Evolutionary conservation across 1,140 invertebrate genomes (phyloP).

Genomic region (Drosophila athabasca): DNA sequence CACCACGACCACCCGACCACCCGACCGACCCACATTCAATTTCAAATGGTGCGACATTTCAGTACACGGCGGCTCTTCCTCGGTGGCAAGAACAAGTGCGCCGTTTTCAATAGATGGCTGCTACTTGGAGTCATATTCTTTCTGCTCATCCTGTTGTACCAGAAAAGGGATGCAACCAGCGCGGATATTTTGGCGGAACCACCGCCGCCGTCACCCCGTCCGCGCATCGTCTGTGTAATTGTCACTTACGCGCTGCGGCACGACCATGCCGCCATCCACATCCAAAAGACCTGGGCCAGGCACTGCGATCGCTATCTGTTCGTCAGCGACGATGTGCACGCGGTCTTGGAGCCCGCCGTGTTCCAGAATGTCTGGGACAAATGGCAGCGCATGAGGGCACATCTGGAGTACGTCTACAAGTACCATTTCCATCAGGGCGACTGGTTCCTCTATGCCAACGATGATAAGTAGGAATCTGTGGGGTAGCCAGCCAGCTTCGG

Average conservation of each 20-base stretch:
- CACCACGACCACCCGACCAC: conserved; percentile 4
- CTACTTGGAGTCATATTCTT: conserved; percentile 31
- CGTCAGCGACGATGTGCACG: conserved; percentile 57
- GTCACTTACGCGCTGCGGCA: conserved; percentile 44
- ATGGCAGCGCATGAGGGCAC: conserved; percentile 48
- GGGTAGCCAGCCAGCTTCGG: no score
- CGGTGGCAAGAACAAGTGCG: conserved; percentile 56
- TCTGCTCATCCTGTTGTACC: conserved; percentile 11
- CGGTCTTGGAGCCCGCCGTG: conserved; percentile 52
- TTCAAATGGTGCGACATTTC: conserved; percentile 32
- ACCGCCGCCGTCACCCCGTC: neutral
- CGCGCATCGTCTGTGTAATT: conserved; percentile 64
- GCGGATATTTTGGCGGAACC: no score
- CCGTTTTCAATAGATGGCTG: conserved; percentile 38
- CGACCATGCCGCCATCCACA: conserved; percentile 28
- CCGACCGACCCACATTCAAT: conserved; percentile 14
- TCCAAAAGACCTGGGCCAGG: conserved; percentile 54
- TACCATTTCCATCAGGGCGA: conserved; percentile 60
- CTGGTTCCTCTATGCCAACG: conserved; percentile 64
- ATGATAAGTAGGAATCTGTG: conserved; percentile 57
- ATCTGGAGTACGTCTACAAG: conserved; percentile 56
- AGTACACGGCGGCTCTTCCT: conserved; percentile 45
- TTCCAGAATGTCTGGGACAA: conserved; percentile 42
- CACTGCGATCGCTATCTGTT: conserved; percentile 64
- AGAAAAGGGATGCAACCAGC: neutral